Conservation (phyloP, 2,797 vertebrate species). For the Crocidura indochinensis region DNA sequence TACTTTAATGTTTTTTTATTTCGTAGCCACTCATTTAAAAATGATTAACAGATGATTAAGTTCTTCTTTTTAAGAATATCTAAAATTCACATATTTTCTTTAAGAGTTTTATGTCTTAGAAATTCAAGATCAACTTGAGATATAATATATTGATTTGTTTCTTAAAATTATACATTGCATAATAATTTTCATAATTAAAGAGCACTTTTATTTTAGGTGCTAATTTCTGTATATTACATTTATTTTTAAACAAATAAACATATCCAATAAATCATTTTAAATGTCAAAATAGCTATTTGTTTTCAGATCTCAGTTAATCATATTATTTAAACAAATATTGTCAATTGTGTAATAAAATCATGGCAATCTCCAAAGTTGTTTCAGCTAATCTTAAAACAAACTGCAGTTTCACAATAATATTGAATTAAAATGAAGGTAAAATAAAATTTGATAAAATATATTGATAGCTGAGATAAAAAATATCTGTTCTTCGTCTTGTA, state of each 20-base stretch:
- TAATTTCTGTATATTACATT: too few species aligned
- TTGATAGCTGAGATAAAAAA: slow-evolving; percentile 4
- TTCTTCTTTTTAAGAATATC: slow-evolving; percentile 11
- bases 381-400: slow-evolving; percentile 39
- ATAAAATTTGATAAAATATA: background rate
- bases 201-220: too few species aligned
- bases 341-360: slow-evolving; percentile 12
- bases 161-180: slow-evolving; percentile 27
- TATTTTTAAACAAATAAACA: too few species aligned
- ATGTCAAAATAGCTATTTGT: too few species aligned
- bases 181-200: slow-evolving; percentile 2
- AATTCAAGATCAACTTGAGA: slow-evolving; percentile 8
- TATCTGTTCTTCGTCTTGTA: background rate
- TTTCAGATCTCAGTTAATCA: background rate
- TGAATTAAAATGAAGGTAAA: slow-evolving; percentile 43
- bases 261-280: too few species aligned
- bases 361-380: background rate
- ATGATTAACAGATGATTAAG: slow-evolving; percentile 36
- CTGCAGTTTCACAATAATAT: background rate
- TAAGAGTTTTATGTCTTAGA: slow-evolving; percentile 27
- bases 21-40: slow-evolving; percentile 41
- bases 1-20: slow-evolving; percentile 49
- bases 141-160: slow-evolving; percentile 21
- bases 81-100: slow-evolving; percentile 36
- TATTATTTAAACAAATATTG: background rate